These are phyloP conservation scores for Hyles lineata DNA, from an alignment of 2,888 invertebrate species.

Conservation along the genomic window DNA sequence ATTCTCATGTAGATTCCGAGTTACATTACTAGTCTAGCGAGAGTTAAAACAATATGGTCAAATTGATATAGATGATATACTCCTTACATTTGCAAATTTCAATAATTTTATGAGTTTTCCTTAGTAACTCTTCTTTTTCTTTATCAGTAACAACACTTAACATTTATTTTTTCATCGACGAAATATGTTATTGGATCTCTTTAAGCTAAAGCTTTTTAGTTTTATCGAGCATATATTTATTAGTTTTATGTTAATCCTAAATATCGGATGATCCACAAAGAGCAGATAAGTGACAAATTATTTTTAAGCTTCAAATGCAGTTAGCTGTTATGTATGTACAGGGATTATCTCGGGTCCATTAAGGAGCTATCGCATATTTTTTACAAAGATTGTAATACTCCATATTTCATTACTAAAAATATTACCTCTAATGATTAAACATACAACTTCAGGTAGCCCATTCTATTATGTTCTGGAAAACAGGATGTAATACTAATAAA, in stretches of 20 bases:
- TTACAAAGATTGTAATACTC: not conserved
- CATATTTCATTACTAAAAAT: too few relatives aligned
- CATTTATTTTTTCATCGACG: not conserved
- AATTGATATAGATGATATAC: too few relatives aligned
- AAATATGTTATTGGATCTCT: not conserved
- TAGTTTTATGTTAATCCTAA: not conserved
- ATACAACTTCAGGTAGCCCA: too few relatives aligned
- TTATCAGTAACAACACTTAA: conserved; percentile 3
- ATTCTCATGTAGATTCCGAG: too few relatives aligned
- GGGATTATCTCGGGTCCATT: conserved; percentile 1
- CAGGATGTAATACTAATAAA: too few relatives aligned
- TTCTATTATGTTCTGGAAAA: too few relatives aligned
- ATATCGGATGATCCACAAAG: not conserved
- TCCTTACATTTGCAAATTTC: conserved; percentile 8
- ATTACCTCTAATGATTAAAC: too few relatives aligned
- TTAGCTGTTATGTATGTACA: not conserved
- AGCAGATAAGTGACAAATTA: conserved; percentile 16
- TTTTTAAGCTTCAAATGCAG: not conserved
- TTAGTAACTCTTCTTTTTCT: not conserved
- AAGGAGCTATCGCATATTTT: not conserved
- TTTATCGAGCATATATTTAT: conserved; percentile 10
- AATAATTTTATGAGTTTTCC: not conserved
- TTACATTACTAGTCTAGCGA: too few relatives aligned
- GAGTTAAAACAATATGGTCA: too few relatives aligned
- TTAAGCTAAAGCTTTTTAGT: conserved; percentile 6